Conservation (phyloP, 2,888 invertebrate genomes). For the Nasonia oneida region DNA sequence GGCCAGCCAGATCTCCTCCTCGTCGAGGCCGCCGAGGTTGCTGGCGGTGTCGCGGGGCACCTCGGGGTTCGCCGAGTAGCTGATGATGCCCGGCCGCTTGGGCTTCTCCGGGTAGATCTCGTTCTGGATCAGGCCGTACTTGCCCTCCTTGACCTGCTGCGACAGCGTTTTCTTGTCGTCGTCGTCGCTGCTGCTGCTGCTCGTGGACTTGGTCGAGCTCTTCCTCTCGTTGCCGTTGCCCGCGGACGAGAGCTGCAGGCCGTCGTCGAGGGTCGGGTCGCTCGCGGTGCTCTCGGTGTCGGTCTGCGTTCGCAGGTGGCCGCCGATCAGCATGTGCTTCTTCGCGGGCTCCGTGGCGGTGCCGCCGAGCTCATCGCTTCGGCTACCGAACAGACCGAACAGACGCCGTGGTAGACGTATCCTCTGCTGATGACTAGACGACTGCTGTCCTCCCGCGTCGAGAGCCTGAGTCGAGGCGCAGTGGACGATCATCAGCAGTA, state of each 20-base stretch:
- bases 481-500: conserved; percentile 59
- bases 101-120: conserved; percentile 88
- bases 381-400: conserved; percentile 36
- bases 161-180: conserved; percentile 91
- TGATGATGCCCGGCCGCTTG: conserved; percentile 89
- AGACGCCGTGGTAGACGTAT: conserved; percentile 37
- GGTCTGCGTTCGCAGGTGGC: conserved; percentile 81
- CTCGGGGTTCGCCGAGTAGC: conserved; percentile 90
- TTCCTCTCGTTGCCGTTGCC: conserved; percentile 84
- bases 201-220: conserved; percentile 73
- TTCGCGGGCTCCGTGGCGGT: conserved; percentile 21
- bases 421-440: conserved; percentile 65
- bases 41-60: conserved; percentile 89
- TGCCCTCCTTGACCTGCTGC: conserved; percentile 95
- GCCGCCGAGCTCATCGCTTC: conserved; percentile 64
- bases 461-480: conserved; percentile 60
- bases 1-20: conserved; percentile 94
- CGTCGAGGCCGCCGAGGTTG: conserved; percentile 89
- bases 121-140: conserved; percentile 93
- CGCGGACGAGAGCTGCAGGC: conserved; percentile 85
- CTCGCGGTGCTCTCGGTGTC: conserved; percentile 41
- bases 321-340: conserved; percentile 83
- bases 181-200: conserved; percentile 80
- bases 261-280: conserved; percentile 77
- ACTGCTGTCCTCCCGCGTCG: conserved; percentile 51